Evolutionary conservation across 2,113 vertebrate genomes (phyloP), one percentile per base, ranked within the genome.

Genomic region (Lamprotornis superbus): DNA sequence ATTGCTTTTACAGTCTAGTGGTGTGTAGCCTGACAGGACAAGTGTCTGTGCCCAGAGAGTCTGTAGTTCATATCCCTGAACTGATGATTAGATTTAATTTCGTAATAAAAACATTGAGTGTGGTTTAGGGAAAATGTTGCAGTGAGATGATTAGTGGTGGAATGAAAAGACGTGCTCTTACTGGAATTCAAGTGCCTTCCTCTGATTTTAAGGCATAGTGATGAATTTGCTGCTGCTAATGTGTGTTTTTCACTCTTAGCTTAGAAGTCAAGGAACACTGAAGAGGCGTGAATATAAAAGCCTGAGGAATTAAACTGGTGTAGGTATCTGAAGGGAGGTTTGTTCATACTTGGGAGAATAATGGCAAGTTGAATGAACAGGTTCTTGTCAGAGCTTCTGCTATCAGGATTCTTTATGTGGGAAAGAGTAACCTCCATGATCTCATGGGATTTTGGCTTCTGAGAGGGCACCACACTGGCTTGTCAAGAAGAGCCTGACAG

Each of bases 181-280:
- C 89, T 95, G 86, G 91, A 94, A 94, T 71, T 74, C 47, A 47
- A 94, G 59, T 57, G 63, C 64, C 78, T 80, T 86, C 59, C 52
- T 70, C 73, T 78, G 64, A 52, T 92, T 92, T 89, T 89, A 67
- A 87, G 71, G 64, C 33, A n/a, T 53, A 37, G 1, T 47, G 71
- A 64, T 69, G 44, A 81, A 81, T 82, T 28, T 22, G n/a, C 31
- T 68, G 44, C 53, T 56, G 53, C n/a, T 87, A 79, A 80, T 67
- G 70, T 33, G 11, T 7, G 2, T 81, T 86, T 89, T 75, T 75
- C n/a, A 31, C 64, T 85, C 33, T 50, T 59, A 59, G 60, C 49
- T 83, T 49, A 44, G 60, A 89, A 52, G 40, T 4, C 1, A 3
- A 56, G 50, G 19, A 71, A 23, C 17, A 19, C 28, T 35, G 47